These are phyloP conservation scores for Hetaerina titia DNA, from an alignment of 2,888 invertebrate species.

Conservation along the genomic window DNA sequence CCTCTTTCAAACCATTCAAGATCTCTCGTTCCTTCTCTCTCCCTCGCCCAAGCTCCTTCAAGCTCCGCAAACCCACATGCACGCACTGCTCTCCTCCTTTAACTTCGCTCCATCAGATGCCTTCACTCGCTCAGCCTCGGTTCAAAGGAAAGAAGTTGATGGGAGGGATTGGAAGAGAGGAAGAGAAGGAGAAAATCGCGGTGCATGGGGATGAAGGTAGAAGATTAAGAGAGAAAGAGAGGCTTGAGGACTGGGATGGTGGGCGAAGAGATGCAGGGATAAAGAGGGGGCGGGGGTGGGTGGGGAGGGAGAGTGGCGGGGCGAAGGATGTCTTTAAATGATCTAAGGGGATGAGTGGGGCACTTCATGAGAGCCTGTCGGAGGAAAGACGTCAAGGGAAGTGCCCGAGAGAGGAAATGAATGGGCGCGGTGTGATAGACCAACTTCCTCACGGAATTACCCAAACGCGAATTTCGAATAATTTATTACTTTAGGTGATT, in stretches of 20 bases:
- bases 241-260: neutral
- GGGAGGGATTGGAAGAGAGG: neutral
- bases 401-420: neutral
- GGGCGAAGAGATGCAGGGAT: neutral
- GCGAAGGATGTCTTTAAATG: neutral
- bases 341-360: constrained; percentile 37
- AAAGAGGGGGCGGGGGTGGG: neutral
- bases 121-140: neutral
- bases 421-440: neutral
- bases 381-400: neutral
- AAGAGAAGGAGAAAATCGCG: neutral
- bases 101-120: constrained; percentile 46
- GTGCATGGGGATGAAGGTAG: neutral
- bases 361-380: constrained; percentile 31
- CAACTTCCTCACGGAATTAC: neutral
- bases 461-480: neutral
- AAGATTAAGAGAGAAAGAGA: neutral
- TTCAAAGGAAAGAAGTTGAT: neutral
- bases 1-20: neutral
- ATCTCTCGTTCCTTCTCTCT: neutral
- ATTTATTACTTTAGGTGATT: neutral
- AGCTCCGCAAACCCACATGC: neutral
- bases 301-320: neutral
- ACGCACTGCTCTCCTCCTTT: neutral
- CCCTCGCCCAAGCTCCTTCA: neutral